These are phyloP conservation scores for Dinothrombium tinctorium DNA, from an alignment of 1,140 invertebrate genomes.

Conservation along the genomic window DNA sequence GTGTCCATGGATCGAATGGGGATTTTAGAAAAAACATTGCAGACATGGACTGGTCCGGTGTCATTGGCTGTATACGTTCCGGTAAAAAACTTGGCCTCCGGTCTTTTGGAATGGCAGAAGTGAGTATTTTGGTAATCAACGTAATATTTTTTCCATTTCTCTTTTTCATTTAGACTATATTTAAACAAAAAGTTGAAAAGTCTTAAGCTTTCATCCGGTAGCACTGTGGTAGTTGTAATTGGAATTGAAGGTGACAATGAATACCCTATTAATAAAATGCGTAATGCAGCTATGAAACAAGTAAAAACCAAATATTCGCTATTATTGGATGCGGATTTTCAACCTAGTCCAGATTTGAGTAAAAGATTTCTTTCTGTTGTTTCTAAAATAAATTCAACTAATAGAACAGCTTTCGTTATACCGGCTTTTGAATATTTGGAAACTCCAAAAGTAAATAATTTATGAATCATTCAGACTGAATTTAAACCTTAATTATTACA, in stretches of 20 bases:
- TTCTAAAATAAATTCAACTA: slow-evolving; percentile 6
- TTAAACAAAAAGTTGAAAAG: slow-evolving; percentile 16
- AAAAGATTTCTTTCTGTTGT: slow-evolving; percentile 11
- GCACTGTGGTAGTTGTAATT: slow-evolving; percentile 9
- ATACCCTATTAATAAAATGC: slow-evolving; percentile 17
- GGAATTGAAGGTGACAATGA: slow-evolving; percentile 7
- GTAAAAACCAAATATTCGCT: slow-evolving; percentile 15
- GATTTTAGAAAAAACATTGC: slow-evolving; percentile 15
- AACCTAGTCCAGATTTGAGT: slow-evolving; percentile 16
- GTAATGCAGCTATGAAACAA: slow-evolving; percentile 17
- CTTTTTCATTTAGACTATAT: slow-evolving; percentile 13
- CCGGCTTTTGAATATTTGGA: slow-evolving; percentile 19
- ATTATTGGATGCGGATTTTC: slow-evolving; percentile 17
- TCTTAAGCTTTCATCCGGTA: slow-evolving; percentile 12
- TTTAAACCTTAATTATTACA: slow-evolving; percentile 5
- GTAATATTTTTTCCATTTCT: neutral
- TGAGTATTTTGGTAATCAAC: slow-evolving; percentile 4
- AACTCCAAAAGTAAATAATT: slow-evolving; percentile 14
- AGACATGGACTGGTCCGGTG: slow-evolving; percentile 16
- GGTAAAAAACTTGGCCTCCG: slow-evolving; percentile 10
- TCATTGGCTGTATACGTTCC: slow-evolving; percentile 17
- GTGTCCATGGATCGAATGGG: slow-evolving; percentile 18
- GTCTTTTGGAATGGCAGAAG: slow-evolving; percentile 16
- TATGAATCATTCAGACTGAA: neutral
- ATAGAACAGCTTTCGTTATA: slow-evolving; percentile 15